Evolutionary conservation across 2,797 vertebrate species (phyloP), one percentile per base, ranked within the genome.

Genomic region (Rhabdomys pumilio): DNA sequence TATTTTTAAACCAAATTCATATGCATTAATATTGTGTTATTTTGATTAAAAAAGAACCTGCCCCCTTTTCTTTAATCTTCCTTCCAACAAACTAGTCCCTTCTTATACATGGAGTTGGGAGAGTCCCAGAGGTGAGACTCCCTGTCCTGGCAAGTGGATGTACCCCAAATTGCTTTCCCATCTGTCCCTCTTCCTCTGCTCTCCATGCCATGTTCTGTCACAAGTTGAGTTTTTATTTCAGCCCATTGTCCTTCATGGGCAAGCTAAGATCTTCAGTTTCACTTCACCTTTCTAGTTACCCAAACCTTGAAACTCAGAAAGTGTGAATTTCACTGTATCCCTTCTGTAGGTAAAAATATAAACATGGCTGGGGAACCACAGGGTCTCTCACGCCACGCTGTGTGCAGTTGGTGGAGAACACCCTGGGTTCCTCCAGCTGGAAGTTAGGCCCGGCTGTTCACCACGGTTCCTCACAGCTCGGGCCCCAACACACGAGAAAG

Each of bases 1-100:
- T 89, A 84, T 92, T 93, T 97, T 92, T 91, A 88, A 96, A 95
- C 69, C 81, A 77, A 91, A 96, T 59, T 75, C 89, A 47, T 8
- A 13, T 31, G 44, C 26, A 83, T 67, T 85, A 34, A 29, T 41
- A 57, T 41, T 24, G 12, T 3, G 10, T 24, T 34, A 44, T 47
- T 91, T 91, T n/a, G 59, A 44, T 91, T 77, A 61, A 69, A 26
- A 55, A 73, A 53, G 44, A 86, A 19, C 1, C 6, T 44, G 5
- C 47, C 38, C 17, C 38, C 50, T 88, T 63, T 91, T 79, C 73
- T 81, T 93, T 87, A 88, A 59, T 38, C 41, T 87, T 84, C 73
- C 69, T 86, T 79, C 50, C 50, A 22, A 9, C 59, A 53, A 89
- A 19, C 53, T 12, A 75, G 47, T 7, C 63, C 8, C 15, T 50